These are phyloP conservation scores for Limenitis camilla DNA, from an alignment of 2,888 invertebrate species.

Conservation along the genomic window DNA sequence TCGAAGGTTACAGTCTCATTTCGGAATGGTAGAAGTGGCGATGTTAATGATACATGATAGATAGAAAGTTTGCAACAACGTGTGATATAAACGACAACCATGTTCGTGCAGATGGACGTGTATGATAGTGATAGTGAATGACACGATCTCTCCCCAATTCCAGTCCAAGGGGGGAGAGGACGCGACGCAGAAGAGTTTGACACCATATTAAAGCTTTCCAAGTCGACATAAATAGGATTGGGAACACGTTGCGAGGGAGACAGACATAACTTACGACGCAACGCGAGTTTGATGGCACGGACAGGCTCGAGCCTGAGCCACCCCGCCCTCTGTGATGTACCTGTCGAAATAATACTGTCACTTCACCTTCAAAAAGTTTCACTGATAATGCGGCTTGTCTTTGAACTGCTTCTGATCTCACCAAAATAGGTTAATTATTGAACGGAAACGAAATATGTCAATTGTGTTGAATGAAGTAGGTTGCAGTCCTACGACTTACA, in stretches of 20 bases:
- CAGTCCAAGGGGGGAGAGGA: conserved; percentile 59
- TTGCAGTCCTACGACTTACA: conserved; percentile 74
- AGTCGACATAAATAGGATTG: conserved; percentile 53
- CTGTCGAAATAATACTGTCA: conserved; percentile 68
- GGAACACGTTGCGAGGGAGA: conserved; percentile 50
- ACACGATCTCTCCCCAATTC: conserved; percentile 58
- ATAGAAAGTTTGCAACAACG: conserved; percentile 40
- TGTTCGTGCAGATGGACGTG: conserved; percentile 59
- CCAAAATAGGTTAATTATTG: too few species aligned
- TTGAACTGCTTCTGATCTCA: too few species aligned
- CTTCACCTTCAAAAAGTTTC: conserved; percentile 34
- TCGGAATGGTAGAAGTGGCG: conserved; percentile 44
- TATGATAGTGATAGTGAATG: conserved; percentile 51
- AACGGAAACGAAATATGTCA: conserved; percentile 1
- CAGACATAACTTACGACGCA: conserved; percentile 77
- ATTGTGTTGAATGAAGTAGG: background rate
- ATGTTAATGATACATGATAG: conserved; percentile 48
- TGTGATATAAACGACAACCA: conserved; percentile 44
- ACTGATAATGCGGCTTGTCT: conserved; percentile 14
- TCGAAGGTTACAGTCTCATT: conserved; percentile 40
- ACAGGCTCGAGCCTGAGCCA: conserved; percentile 87
- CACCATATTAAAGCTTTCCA: conserved; percentile 59
- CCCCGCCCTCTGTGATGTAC: conserved; percentile 78
- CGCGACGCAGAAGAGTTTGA: conserved; percentile 55
- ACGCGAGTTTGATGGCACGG: conserved; percentile 85